Conservation (phyloP, 1,140 invertebrate genomes). For the Drosophila aff. region DNA sequence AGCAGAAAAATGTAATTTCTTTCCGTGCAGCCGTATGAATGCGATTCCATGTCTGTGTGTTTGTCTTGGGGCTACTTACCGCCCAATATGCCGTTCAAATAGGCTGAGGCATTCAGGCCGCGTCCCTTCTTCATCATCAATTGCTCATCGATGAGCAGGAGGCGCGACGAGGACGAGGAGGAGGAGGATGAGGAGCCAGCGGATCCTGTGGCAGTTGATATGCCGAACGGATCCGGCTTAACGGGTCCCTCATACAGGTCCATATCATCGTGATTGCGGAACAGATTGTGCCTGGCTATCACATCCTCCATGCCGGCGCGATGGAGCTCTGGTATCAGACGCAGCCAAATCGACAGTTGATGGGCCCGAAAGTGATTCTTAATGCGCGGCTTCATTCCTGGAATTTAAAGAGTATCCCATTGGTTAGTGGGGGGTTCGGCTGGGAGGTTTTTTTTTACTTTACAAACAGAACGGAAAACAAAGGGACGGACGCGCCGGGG, state of each 20-base stretch:
- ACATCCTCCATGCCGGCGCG: constrained; percentile 94
- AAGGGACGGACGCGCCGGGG: constrained; percentile 31
- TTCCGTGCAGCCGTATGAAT: constrained; percentile 20
- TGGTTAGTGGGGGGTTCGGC: constrained; percentile 34
- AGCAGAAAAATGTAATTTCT: neutral
- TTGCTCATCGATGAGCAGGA: constrained; percentile 81
- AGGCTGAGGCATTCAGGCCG: constrained; percentile 64
- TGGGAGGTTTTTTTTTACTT: neutral
- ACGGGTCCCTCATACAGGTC: constrained; percentile 93
- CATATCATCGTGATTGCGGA: constrained; percentile 92
- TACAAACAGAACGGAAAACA: constrained; percentile 5
- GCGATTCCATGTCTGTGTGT: constrained; percentile 18
- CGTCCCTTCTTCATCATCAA: constrained; percentile 80
- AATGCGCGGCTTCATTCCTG: constrained; percentile 94
- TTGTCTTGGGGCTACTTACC: constrained; percentile 71
- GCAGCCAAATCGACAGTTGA: constrained; percentile 96
- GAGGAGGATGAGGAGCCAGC: constrained; percentile 41
- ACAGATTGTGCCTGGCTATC: constrained; percentile 92
- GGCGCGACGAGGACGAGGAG: constrained; percentile 85
- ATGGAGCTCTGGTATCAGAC: constrained; percentile 96
- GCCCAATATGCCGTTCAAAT: constrained; percentile 81
- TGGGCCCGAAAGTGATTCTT: constrained; percentile 97
- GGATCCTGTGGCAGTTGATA: constrained; percentile 41
- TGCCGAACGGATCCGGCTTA: constrained; percentile 89
- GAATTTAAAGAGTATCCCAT: constrained; percentile 41